Evolutionary conservation across 1,140 invertebrate species (phyloP).

Genomic region (Achatina immaculata): DNA sequence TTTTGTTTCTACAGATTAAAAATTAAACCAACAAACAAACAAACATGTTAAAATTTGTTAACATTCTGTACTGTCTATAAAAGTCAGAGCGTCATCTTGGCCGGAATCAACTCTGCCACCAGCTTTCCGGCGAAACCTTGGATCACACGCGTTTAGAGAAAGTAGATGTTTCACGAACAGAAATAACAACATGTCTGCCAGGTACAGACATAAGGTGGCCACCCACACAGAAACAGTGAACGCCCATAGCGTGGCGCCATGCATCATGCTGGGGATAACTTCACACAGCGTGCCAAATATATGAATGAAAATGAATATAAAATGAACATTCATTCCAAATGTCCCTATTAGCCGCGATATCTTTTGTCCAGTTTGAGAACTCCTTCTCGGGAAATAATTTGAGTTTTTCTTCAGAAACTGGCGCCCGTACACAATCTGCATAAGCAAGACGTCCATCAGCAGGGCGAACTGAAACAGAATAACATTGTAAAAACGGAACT

Average conservation of each 20-base stretch:
- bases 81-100: neutral
- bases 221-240: neutral
- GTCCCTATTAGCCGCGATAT: neutral
- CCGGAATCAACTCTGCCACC: neutral
- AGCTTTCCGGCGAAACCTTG: neutral
- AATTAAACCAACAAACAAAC: too few species aligned
- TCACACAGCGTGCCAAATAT: neutral
- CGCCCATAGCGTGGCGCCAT: neutral
- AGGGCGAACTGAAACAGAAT: neutral
- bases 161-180: neutral
- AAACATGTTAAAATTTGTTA: too few species aligned
- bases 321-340: neutral
- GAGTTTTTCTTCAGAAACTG: neutral
- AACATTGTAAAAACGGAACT: neutral
- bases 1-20: too few species aligned
- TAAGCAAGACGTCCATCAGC: neutral
- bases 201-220: neutral
- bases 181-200: neutral
- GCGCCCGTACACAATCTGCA: neutral
- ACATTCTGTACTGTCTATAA: too few species aligned
- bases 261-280: neutral
- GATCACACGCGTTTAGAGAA: neutral
- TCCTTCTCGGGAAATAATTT: neutral
- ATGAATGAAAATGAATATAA: neutral
- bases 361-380: neutral